A percentile compares a stretch with the other conserved stretches of the same genome.
phyloP scores from a whole-genome alignment of 2,113 vertebrate species.

The Lates calcarifer region DNA sequence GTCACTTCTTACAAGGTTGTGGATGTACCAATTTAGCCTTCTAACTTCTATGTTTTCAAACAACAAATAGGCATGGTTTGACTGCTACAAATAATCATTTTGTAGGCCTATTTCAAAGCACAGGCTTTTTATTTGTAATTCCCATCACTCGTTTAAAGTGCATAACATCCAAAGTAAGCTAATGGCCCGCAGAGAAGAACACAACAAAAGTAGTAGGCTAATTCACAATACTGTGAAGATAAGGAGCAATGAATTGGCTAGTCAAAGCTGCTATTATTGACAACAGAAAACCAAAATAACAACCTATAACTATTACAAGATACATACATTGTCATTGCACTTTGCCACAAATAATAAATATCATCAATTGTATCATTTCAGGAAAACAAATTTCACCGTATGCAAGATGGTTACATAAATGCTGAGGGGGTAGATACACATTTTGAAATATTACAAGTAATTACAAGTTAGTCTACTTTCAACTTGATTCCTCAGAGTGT shows the following conservation, averaged over 20 bases:
- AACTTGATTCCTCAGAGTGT: constrained; percentile 39
- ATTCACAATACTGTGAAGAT: constrained; percentile 69
- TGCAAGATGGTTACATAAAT: constrained; percentile 75
- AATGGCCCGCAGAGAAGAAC: constrained; percentile 66
- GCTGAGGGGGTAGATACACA: constrained; percentile 62
- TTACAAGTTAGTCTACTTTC: constrained; percentile 67
- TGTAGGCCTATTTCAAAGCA: constrained; percentile 67
- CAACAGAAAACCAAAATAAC: constrained; percentile 74
- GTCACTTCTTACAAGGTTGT: constrained; percentile 48
- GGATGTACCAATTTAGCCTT: constrained; percentile 40
- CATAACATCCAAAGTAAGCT: constrained; percentile 76
- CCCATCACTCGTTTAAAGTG: constrained; percentile 84
- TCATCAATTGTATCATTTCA: constrained; percentile 79
- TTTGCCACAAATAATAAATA: constrained; percentile 90
- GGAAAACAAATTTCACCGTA: constrained; percentile 74
- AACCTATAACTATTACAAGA: constrained; percentile 82
- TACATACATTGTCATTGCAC: constrained; percentile 96
- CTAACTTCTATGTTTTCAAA: constrained; percentile 51
- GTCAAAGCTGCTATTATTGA: constrained; percentile 62
- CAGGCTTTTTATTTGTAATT: constrained; percentile 48
- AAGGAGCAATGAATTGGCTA: constrained; percentile 62
- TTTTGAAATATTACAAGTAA: constrained; percentile 69
- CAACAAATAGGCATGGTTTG: constrained; percentile 32
- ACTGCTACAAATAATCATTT: constrained; percentile 47
- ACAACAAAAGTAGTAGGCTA: constrained; percentile 68